A percentile compares a stretch with the other conserved stretches of the same genome.
phyloP scores from a whole-genome alignment of 2,113 vertebrate species.

The Paedocypris sp. region DNA sequence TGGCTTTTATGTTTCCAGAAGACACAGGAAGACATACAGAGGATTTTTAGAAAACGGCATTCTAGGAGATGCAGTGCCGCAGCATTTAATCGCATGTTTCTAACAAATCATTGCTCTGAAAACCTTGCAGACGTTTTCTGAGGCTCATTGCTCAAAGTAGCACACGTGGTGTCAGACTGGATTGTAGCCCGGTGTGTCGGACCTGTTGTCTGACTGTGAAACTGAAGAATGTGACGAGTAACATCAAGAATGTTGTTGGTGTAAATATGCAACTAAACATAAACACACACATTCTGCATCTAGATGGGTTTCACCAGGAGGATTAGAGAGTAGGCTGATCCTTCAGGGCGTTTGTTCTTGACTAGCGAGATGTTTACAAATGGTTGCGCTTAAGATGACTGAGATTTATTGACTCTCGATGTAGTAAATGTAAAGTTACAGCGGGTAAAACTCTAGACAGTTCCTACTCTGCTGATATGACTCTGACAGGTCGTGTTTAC shows the following conservation, averaged over 20 bases:
- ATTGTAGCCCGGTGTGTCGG: conserved; percentile 58
- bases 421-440: conserved; percentile 6
- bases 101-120: too few relatives aligned
- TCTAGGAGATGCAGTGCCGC: too few relatives aligned
- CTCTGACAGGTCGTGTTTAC: background rate
- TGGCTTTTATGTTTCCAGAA: too few relatives aligned
- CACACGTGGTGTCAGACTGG: conserved; percentile 38
- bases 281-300: background rate
- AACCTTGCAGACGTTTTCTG: too few relatives aligned
- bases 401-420: background rate
- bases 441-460: background rate
- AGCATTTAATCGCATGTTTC: too few relatives aligned
- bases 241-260: conserved; percentile 44
- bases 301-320: too few relatives aligned
- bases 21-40: too few relatives aligned
- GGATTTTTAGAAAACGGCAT: too few relatives aligned
- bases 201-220: conserved; percentile 49
- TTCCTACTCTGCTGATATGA: background rate
- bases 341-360: background rate
- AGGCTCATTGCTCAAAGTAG: too few relatives aligned
- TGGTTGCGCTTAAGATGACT: background rate
- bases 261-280: conserved; percentile 44
- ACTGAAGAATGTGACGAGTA: conserved; percentile 37
- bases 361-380: background rate
- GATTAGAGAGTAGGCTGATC: too few relatives aligned